These are phyloP conservation scores for Eretmocerus hayati DNA, from an alignment of 2,888 invertebrate genomes.

Conservation along the genomic window DNA sequence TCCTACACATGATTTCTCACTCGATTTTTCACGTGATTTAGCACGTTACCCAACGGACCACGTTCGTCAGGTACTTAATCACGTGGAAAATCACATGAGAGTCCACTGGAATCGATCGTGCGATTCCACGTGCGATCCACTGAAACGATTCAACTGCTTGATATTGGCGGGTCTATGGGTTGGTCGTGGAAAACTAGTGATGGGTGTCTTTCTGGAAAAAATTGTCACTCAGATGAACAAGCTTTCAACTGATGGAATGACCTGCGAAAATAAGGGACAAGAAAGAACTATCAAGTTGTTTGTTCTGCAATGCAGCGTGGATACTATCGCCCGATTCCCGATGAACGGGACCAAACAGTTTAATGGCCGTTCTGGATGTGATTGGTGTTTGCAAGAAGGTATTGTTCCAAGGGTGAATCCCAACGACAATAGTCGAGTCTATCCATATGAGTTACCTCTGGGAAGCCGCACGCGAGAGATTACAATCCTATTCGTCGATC, in stretches of 20 bases:
- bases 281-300: neutral
- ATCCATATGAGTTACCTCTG: too few species aligned
- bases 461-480: too few species aligned
- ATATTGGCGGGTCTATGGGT: neutral
- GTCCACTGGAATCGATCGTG: neutral
- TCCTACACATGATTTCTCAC: too few species aligned
- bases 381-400: too few species aligned
- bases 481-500: too few species aligned
- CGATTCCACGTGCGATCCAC: slow-evolving; percentile 16
- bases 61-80: too few species aligned
- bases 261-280: neutral
- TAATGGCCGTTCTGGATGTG: neutral
- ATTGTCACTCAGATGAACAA: neutral
- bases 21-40: too few species aligned
- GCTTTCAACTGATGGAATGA: neutral
- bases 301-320: neutral
- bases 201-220: neutral
- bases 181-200: neutral
- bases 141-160: neutral
- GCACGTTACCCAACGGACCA: too few species aligned
- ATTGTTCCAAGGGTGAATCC: too few species aligned
- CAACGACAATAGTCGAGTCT: too few species aligned
- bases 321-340: neutral
- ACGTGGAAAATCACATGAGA: too few species aligned
- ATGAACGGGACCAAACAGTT: neutral